A percentile compares a stretch with the other conserved stretches of the same genome.
These are phyloP conservation scores for Tethea ocularis DNA, from an alignment of 2,888 invertebrate genomes.

Conservation along the genomic window DNA sequence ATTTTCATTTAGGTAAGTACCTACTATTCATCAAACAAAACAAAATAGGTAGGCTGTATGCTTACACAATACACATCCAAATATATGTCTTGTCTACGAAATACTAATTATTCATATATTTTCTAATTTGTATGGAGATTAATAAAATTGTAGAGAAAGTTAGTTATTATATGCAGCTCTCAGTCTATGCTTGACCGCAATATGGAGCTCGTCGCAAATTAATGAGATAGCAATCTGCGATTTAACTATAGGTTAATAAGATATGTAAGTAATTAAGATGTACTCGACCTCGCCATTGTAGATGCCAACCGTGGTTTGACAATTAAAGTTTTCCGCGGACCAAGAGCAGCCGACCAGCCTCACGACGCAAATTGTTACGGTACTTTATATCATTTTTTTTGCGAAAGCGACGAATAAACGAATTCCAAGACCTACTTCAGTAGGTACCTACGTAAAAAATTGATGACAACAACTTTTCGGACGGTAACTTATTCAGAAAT, in stretches of 20 bases:
- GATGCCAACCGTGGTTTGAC: neutral
- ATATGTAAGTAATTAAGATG: neutral
- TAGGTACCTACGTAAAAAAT: no score
- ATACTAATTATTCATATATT: neutral
- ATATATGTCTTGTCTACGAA: no score
- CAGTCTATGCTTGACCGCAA: neutral
- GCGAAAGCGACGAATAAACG: neutral
- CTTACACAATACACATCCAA: no score
- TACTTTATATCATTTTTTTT: neutral
- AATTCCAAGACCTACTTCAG: neutral
- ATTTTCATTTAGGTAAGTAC: no score
- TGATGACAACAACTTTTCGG: neutral
- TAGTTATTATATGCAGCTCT: neutral
- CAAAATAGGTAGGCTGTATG: no score
- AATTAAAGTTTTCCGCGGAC: neutral
- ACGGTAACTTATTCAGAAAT: neutral
- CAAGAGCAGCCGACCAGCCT: neutral
- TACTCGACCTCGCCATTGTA: neutral
- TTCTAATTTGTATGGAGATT: neutral
- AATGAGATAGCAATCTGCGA: neutral
- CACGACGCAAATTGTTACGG: neutral
- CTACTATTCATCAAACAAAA: no score
- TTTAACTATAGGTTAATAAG: neutral
- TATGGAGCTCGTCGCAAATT: neutral
- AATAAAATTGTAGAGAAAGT: neutral